A percentile compares a stretch with the other conserved stretches of the same genome.
phyloP scores from a whole-genome alignment of 2,888 invertebrate species.

The Dascillus cervinus region DNA sequence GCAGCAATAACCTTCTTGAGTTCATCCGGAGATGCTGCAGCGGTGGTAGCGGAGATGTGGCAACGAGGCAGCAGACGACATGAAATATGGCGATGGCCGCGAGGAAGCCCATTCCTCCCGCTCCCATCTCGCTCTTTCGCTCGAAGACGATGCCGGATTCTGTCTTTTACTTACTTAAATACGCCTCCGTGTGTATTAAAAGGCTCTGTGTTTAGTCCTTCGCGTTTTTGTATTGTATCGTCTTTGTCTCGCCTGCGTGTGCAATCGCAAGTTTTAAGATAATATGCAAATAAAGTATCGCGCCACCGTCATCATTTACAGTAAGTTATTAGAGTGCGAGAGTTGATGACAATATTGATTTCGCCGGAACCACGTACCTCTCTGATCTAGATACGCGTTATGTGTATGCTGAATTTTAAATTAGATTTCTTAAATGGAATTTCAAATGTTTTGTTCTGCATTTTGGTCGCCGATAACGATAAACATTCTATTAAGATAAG shows the following conservation, averaged over 20 bases:
- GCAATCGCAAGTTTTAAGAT: conserved; percentile 20
- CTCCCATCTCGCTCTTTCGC: conserved; percentile 21
- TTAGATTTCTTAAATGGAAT: conserved; percentile 12
- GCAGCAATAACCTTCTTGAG: too few relatives aligned
- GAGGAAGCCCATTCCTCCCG: conserved; percentile 37
- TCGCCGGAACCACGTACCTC: conserved; percentile 19
- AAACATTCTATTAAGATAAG: too few relatives aligned
- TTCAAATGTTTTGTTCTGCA: conserved; percentile 10
- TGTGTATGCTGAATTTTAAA: conserved; percentile 9
- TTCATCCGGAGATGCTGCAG: conserved; percentile 9
- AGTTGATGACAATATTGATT: conserved; percentile 24
- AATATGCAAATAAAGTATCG: conserved; percentile 25
- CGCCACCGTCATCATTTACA: conserved; percentile 24
- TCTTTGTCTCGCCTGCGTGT: conserved; percentile 14
- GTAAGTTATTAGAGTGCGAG: conserved; percentile 21
- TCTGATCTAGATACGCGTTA: conserved; percentile 16
- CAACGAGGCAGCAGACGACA: conserved; percentile 37
- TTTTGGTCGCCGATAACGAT: too few relatives aligned
- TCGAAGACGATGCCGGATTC: not conserved
- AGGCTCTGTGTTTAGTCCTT: too few relatives aligned
- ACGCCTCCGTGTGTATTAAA: too few relatives aligned
- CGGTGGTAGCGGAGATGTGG: conserved; percentile 28
- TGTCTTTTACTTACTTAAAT: too few relatives aligned
- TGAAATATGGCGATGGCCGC: conserved; percentile 40
- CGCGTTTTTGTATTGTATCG: conserved; percentile 8